A percentile compares a stretch with the other conserved stretches of the same genome.
Conservation (phyloP, 2,797 vertebrate genomes). For the Manis pentadactyla region DNA sequence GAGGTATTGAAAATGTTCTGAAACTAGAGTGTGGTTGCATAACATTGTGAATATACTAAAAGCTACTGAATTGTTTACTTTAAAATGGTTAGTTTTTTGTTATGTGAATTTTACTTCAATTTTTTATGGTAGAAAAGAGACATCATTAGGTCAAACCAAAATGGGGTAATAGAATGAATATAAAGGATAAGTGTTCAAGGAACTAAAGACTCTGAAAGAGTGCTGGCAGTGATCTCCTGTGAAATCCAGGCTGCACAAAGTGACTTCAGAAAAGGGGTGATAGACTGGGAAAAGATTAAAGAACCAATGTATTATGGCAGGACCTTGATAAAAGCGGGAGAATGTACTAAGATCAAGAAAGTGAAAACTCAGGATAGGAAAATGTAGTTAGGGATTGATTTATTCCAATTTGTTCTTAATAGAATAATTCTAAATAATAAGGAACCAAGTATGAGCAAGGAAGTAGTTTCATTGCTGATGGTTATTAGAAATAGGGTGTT, state of each 20-base stretch:
- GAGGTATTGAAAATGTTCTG: not conserved
- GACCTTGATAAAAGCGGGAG: not conserved
- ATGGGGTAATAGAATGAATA: not conserved
- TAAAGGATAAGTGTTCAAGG: not conserved
- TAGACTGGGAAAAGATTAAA: not conserved
- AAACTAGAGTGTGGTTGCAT: not conserved
- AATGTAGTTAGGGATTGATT: not conserved
- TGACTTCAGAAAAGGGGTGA: not conserved
- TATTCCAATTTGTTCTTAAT: not conserved
- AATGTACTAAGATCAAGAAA: not conserved
- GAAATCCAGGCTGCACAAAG: not conserved
- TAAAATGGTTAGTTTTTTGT: not conserved
- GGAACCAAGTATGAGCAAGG: not conserved
- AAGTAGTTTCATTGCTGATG: not conserved
- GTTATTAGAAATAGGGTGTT: not conserved
- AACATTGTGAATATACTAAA: not conserved
- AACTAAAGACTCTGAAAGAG: not conserved
- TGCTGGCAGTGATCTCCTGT: not conserved
- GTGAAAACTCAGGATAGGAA: not conserved
- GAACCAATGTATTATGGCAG: not conserved
- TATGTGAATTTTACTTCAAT: not conserved
- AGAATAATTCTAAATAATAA: not conserved
- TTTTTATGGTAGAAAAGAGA: not conserved
- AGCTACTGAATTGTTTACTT: not conserved
- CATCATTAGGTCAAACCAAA: not conserved